phyloP scores from a whole-genome alignment of 2,113 vertebrate genomes.

The Pachycephala philippinensis region DNA sequence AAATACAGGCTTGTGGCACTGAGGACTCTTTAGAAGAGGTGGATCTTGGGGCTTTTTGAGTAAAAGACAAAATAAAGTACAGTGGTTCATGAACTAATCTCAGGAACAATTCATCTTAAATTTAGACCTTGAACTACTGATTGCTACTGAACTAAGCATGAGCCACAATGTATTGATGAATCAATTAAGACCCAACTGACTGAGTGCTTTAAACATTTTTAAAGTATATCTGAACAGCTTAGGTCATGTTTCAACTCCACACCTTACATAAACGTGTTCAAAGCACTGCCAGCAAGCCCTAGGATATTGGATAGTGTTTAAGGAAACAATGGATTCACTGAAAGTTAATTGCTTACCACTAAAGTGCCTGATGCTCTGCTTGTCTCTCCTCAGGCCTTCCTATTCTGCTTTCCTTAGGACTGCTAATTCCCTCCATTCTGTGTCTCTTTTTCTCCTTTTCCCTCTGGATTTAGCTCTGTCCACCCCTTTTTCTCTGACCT shows the following conservation, averaged over 20 bases:
- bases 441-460: background rate
- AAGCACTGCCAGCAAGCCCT: background rate
- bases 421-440: background rate
- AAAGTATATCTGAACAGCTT: background rate
- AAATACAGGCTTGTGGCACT: background rate
- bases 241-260: background rate
- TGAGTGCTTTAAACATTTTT: background rate
- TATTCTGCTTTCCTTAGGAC: background rate
- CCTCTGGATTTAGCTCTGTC: background rate
- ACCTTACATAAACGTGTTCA: background rate
- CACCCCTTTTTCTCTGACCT: background rate
- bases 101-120: background rate
- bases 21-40: background rate
- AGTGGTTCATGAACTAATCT: background rate
- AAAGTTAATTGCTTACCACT: background rate
- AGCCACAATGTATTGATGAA: slow-evolving; percentile 7
- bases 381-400: background rate
- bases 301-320: background rate
- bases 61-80: background rate
- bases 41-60: background rate
- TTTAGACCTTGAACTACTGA: background rate
- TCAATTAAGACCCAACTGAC: background rate
- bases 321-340: background rate
- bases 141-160: background rate
- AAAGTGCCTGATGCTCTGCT: background rate